Evolutionary conservation across 2,113 vertebrate genomes (phyloP).

Genomic region (Smithornis capensis): DNA sequence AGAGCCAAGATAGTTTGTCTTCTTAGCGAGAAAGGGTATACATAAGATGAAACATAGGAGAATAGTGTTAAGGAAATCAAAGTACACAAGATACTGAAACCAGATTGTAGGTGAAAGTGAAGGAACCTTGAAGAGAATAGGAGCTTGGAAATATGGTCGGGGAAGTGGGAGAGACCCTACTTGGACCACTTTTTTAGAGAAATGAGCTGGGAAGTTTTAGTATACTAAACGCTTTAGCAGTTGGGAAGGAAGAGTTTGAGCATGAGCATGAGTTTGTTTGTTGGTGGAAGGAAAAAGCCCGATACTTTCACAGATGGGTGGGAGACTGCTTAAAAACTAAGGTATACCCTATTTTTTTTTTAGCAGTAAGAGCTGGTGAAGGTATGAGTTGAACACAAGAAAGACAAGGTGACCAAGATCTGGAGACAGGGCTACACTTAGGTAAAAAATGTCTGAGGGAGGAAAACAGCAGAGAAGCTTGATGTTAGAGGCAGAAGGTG

Average conservation of each 20-base stretch:
- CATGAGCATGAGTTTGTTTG: not conserved
- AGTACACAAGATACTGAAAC: not conserved
- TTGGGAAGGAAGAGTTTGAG: not conserved
- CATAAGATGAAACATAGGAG: not conserved
- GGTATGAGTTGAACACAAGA: not conserved
- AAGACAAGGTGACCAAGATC: not conserved
- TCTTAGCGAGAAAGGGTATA: not conserved
- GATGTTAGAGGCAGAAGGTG: not conserved
- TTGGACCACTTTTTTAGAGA: not conserved
- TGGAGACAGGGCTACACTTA: not conserved
- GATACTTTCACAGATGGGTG: not conserved
- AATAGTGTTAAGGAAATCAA: not conserved
- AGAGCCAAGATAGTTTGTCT: not conserved
- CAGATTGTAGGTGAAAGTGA: not conserved
- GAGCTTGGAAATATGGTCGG: not conserved
- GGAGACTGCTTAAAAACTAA: not conserved
- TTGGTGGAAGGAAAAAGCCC: not conserved
- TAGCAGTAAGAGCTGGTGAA: not conserved
- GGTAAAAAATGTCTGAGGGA: not conserved
- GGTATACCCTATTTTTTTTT: not conserved
- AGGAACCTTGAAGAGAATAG: not conserved
- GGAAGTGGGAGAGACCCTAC: not conserved
- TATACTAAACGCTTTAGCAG: not conserved
- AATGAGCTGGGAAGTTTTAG: not conserved
- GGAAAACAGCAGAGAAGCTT: not conserved